phyloP scores from a whole-genome alignment of 2,113 vertebrate genomes.

The Peucedramus taeniatus region DNA sequence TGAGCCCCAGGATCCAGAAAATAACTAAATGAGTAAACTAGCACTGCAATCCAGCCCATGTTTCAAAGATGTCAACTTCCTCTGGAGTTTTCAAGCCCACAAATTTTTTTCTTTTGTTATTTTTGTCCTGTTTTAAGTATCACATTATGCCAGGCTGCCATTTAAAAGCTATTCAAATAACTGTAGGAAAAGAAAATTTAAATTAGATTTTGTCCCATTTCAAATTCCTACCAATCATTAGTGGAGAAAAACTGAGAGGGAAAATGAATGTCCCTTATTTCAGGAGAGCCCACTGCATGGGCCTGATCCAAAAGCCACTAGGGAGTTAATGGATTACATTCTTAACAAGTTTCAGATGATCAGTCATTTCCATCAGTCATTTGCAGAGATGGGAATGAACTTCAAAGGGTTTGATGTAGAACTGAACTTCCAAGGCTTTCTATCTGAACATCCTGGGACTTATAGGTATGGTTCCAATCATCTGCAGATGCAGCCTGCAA shows the following conservation, averaged over 20 bases:
- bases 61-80: background rate
- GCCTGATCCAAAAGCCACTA: background rate
- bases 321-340: background rate
- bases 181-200: background rate
- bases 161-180: background rate
- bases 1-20: background rate
- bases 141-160: background rate
- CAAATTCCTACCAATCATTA: background rate
- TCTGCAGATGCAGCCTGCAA: slow-evolving; percentile 23
- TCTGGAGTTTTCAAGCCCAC: background rate
- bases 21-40: background rate
- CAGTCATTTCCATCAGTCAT: slow-evolving; percentile 34
- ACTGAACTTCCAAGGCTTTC: slow-evolving; percentile 42
- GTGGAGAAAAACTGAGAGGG: background rate
- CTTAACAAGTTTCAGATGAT: slow-evolving; percentile 60
- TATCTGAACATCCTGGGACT: slow-evolving; percentile 35
- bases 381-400: slow-evolving; percentile 40
- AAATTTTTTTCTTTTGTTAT: background rate
- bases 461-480: slow-evolving; percentile 61
- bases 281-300: background rate
- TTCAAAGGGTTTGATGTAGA: slow-evolving; percentile 40
- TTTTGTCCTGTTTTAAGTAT: background rate
- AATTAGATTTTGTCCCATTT: background rate
- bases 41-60: background rate
- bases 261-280: background rate